Evolutionary conservation across 2,888 invertebrate genomes (phyloP).

Genomic region (Agonopterix arenella): DNA sequence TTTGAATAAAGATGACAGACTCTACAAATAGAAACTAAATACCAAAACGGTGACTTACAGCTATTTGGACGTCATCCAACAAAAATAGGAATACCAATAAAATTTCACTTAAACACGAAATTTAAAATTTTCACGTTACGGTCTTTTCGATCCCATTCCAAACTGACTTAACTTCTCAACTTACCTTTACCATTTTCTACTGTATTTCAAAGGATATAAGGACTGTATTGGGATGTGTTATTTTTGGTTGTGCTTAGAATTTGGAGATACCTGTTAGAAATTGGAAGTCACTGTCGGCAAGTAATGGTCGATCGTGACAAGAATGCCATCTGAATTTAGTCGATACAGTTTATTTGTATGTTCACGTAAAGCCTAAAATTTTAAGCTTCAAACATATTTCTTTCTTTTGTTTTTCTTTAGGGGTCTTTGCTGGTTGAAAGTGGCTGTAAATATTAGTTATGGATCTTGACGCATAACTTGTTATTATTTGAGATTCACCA

Average conservation of each 20-base stretch:
- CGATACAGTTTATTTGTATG: constrained; percentile 32
- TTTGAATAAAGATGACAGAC: too few species aligned
- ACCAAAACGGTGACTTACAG: background rate
- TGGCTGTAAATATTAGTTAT: too few species aligned
- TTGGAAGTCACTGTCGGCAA: constrained; percentile 75
- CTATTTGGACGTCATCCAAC: constrained; percentile 40
- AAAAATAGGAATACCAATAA: constrained; percentile 66
- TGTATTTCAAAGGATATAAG: constrained; percentile 5
- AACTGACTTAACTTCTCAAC: constrained; percentile 21
- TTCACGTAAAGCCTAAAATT: background rate
- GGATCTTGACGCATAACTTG: too few species aligned
- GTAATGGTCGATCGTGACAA: constrained; percentile 69
- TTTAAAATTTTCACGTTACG: constrained; percentile 71
- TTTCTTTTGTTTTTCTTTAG: too few species aligned
- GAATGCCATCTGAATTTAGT: constrained; percentile 63
- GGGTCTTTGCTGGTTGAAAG: too few species aligned
- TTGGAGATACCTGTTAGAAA: constrained; percentile 31
- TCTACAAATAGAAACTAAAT: background rate
- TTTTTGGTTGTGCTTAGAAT: constrained; percentile 20
- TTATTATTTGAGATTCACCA: too few species aligned
- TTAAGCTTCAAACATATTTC: background rate
- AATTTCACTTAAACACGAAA: constrained; percentile 74
- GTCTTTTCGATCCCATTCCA: constrained; percentile 18
- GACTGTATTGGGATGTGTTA: constrained; percentile 29
- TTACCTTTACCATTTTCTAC: background rate